Evolutionary conservation across 1,140 invertebrate species (phyloP), one percentile per base, ranked within the genome.

Genomic region (Pseudomyrmex flavicornis): DNA sequence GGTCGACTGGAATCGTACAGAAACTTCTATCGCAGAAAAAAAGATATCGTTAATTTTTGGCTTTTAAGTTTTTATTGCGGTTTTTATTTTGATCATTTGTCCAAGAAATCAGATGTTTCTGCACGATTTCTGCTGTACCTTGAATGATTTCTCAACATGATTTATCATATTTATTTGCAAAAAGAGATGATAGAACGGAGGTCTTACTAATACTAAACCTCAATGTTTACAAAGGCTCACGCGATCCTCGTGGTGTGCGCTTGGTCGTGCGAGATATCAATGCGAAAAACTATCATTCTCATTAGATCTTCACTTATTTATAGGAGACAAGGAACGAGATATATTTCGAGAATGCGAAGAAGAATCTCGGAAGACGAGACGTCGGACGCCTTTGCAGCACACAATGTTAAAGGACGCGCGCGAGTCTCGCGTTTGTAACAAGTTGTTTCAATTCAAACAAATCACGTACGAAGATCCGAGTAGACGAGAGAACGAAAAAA

Each of bases 151-250:
- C 86, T 87, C 89, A 91, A 91, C 88, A 82, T 35, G 83, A 82
- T 91, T 90, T 91, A 90, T 88, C 90, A 73, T 87, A 90, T 80
- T 35, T 54, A 70, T 88, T 52, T 90, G 77, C 79, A 80, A 86
- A 86, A 85, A 68, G 85, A 90, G 35, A 35, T 35, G 5, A 35
- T 35, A 35, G 35, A 35, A 90, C 90, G 89, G 89, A 66, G 35
- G 85, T 89, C 83, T 61, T 82, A 83, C 59, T 91, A 88, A 80
- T 46, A 85, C 73, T 91, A 90, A 88, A 83, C 66, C 84, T 91
- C 90, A 89, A 84, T 88, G 0, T 5, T 85, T 75, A 26, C 9
- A 13, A 65, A 58, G 65, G 66, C 58, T 74, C 58, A 46, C 56
- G 58, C 22, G 50, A 52, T 46, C 62, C 68, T 52, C 22, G 8